These are phyloP conservation scores for Mimumesa dahlbomi DNA, from an alignment of 2,888 invertebrate species.

Conservation along the genomic window DNA sequence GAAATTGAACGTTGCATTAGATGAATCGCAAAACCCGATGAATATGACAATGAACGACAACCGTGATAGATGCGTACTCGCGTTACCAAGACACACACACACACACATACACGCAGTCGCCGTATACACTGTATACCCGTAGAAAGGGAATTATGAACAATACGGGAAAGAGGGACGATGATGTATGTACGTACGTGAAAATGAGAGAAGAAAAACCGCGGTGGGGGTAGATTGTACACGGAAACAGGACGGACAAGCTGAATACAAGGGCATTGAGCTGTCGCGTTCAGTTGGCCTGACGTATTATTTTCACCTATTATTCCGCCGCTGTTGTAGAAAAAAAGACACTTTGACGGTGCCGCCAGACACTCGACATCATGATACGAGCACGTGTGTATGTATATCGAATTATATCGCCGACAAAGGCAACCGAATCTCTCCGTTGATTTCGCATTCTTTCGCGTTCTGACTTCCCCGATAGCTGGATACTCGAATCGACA, in stretches of 20 bases:
- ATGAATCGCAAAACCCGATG: background rate
- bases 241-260: conserved; percentile 16
- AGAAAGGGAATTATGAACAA: background rate
- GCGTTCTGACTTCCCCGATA: too few species aligned
- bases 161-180: background rate
- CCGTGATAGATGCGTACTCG: conserved; percentile 28
- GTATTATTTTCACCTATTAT: conserved; percentile 71
- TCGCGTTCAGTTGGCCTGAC: conserved; percentile 68
- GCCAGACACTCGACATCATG: conserved; percentile 26
- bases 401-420: conserved; percentile 28
- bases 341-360: conserved; percentile 27
- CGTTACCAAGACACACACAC: conserved; percentile 5
- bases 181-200: background rate
- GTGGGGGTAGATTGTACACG: background rate
- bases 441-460: background rate
- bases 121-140: too few species aligned
- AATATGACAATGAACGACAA: background rate
- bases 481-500: too few species aligned
- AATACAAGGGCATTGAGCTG: conserved; percentile 63
- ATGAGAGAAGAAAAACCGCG: background rate
- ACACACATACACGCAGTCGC: background rate
- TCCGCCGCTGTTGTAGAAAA: conserved; percentile 36
- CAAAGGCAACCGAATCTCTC: conserved; percentile 2
- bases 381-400: conserved; percentile 16
- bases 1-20: too few species aligned